Conservation (phyloP, 1,140 invertebrate genomes). For the Mamestra configurata region DNA sequence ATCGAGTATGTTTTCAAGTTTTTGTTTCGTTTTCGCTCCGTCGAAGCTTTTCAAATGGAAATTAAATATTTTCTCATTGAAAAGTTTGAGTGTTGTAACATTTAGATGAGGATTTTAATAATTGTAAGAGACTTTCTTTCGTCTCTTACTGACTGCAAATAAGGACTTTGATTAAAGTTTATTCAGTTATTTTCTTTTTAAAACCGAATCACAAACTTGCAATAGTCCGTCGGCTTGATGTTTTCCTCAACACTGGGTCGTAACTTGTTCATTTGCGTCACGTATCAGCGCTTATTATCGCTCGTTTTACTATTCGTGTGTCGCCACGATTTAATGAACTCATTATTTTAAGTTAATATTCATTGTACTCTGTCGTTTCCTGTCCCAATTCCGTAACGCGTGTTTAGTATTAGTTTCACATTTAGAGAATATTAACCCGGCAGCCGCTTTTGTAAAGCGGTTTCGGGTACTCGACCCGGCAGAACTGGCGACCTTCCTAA, state of each 20-base stretch:
- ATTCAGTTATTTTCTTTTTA: conserved; percentile 56
- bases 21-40: conserved; percentile 72
- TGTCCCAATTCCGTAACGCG: conserved; percentile 43
- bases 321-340: conserved; percentile 32
- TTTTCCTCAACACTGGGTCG: conserved; percentile 8
- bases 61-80: conserved; percentile 81
- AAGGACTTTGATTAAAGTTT: conserved; percentile 58
- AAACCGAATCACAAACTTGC: conserved; percentile 12
- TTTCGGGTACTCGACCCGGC: conserved; percentile 48
- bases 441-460: conserved; percentile 35
- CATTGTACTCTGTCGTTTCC: conserved; percentile 49
- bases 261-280: conserved; percentile 24
- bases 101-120: conserved; percentile 74
- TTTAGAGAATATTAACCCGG: conserved; percentile 54
- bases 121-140: conserved; percentile 72
- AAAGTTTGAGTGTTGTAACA: conserved; percentile 70
- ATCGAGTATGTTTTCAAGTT: conserved; percentile 71
- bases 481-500: conserved; percentile 60
- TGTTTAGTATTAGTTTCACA: conserved; percentile 54
- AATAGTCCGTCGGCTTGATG: neutral
- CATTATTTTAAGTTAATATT: conserved; percentile 37
- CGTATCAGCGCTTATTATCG: conserved; percentile 33
- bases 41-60: conserved; percentile 71
- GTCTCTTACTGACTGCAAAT: conserved; percentile 55
- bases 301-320: conserved; percentile 32